Conservation (phyloP, 2,113 vertebrate genomes). For the Tupaia tana region DNA sequence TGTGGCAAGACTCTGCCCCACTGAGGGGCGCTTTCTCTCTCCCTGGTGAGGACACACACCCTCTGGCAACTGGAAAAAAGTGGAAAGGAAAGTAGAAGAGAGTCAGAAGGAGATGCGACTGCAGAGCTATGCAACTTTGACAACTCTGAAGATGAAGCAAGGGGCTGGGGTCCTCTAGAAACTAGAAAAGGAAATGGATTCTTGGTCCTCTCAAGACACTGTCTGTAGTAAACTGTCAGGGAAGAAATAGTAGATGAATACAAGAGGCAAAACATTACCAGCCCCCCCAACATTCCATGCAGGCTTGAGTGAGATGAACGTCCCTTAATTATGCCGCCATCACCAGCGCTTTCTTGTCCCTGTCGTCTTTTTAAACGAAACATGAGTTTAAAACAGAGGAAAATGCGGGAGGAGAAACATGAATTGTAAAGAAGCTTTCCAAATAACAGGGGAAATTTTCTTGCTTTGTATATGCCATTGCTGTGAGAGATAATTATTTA, state of each 20-base stretch:
- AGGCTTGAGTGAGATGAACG: not conserved
- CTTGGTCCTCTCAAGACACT: not conserved
- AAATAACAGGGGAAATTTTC: not conserved
- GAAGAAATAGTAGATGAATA: not conserved
- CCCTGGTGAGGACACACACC: too few relatives aligned
- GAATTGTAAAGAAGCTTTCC: not conserved
- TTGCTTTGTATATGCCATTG: not conserved
- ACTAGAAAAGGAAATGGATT: not conserved
- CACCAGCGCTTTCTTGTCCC: not conserved
- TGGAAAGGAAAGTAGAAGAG: not conserved
- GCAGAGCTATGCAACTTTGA: not conserved
- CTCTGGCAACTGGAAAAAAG: not conserved
- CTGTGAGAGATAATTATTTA: constrained; percentile 47
- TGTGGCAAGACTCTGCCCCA: too few relatives aligned
- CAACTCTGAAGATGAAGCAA: not conserved
- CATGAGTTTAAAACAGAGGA: not conserved
- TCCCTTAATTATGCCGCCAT: not conserved
- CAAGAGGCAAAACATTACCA: not conserved
- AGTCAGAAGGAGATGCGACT: not conserved
- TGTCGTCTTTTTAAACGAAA: constrained; percentile 3
- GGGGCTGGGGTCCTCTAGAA: not conserved
- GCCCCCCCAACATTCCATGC: not conserved
- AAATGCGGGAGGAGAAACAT: not conserved
- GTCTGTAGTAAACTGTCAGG: not conserved
- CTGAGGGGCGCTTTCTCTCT: too few relatives aligned